These are phyloP conservation scores for Zaprionus africanus DNA, from an alignment of 1,140 invertebrate species.

Conservation along the genomic window DNA sequence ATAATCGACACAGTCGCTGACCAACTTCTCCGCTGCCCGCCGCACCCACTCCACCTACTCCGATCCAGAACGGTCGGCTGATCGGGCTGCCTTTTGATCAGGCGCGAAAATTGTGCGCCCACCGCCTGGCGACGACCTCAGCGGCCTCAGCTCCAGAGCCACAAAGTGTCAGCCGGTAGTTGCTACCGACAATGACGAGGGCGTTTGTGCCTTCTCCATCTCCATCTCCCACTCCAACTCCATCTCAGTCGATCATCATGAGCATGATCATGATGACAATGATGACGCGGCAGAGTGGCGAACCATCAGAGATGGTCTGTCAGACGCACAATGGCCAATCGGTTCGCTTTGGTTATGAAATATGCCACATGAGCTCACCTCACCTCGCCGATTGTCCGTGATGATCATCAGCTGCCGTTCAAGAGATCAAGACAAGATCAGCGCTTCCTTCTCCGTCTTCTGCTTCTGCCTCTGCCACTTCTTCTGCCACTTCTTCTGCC, in stretches of 20 bases:
- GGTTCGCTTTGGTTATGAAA: constrained; percentile 54
- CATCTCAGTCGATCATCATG: constrained; percentile 8
- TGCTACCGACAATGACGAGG: constrained; percentile 75
- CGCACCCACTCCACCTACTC: constrained; percentile 20
- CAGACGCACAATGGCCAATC: constrained; percentile 60
- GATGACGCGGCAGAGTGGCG: constrained; percentile 49
- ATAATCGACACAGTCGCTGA: constrained; percentile 61
- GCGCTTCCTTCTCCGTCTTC: constrained; percentile 13
- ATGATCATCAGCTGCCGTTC: constrained; percentile 13
- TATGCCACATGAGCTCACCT: constrained; percentile 33
- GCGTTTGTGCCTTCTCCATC: constrained; percentile 35
- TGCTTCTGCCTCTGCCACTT: neutral
- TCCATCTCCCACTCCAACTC: neutral
- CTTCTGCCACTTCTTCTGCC: neutral
- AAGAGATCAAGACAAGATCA: constrained; percentile 44
- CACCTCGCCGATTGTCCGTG: constrained; percentile 14
- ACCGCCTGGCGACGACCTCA: constrained; percentile 35
- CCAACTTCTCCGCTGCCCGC: constrained; percentile 26
- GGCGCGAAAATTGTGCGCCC: constrained; percentile 78
- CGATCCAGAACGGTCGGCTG: constrained; percentile 40
- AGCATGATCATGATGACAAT: constrained; percentile 49
- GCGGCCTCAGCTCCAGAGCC: constrained; percentile 7
- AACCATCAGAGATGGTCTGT: constrained; percentile 26
- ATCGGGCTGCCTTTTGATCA: constrained; percentile 72
- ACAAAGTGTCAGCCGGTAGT: constrained; percentile 63